Base-by-base conservation (phyloP, 2,888 invertebrate species). In the Brenthis hecate region DNA sequence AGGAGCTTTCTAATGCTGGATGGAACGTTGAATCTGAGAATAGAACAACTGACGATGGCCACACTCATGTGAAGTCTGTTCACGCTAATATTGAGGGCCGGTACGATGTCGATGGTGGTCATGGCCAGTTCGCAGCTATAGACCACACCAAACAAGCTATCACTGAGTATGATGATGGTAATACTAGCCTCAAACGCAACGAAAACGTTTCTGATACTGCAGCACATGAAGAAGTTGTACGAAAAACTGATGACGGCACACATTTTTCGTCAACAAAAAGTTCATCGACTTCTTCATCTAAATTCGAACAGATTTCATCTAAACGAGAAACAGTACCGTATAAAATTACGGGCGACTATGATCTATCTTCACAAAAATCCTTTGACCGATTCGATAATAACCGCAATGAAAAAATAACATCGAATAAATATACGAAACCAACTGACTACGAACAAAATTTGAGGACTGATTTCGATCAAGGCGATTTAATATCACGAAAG, bases 1-100 rank as follows among this genome's bases (percentile, higher is more conserved):
- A 90, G 75, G 91, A 89, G 78, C 84, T 89, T 56, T 90, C 92
- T 51, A 90, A 94, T 72, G 94, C 94, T 56, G 95, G 95, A 62
- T 96, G 96, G 96, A 94, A 94, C 80, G 94, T 95, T 58, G 93
- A 94, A 75, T 94, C 94, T 6, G 94, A 94, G 67, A 94, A 94
- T 72, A 94, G 93, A 81, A 93, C 92, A 3, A 94, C 94, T 56
- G 93, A 94, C 69, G 95, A 95, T 79, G 96, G 96, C 0, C 94
- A 94, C 78, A 94, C 94, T 4, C 94, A 93, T 73, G 93, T 94
- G 58, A 93, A 93, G 58, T 92, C 94, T 69, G 94, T 94, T 32
- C 78, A 94, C 68, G 95, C 96, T 51, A 94, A 94, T 74, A 95
- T 95, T 72, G 94, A 94, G 76, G 96, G 96, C 75, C 91, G 88